phyloP scores from a whole-genome alignment of 2,888 invertebrate genomes.

The Merodon equestris region DNA sequence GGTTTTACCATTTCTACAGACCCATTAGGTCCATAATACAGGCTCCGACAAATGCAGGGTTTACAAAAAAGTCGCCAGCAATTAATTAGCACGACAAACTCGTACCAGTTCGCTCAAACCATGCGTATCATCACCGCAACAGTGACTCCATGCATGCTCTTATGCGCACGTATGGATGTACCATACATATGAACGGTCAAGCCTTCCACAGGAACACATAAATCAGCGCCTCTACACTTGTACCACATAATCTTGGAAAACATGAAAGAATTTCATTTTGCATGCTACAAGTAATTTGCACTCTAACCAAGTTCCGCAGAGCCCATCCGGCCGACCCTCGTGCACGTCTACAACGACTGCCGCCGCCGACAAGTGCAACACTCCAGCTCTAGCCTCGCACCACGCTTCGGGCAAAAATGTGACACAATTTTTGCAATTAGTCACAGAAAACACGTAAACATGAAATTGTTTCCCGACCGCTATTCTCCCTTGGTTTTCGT shows the following conservation, averaged over 20 bases:
- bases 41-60: conserved; percentile 22
- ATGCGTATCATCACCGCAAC: conserved; percentile 37
- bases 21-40: conserved; percentile 52
- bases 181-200: conserved; percentile 5
- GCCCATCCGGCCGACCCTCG: conserved; percentile 36
- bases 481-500: neutral
- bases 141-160: conserved; percentile 10
- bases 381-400: conserved; percentile 3
- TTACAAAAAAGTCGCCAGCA: conserved; percentile 46
- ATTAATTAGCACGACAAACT: conserved; percentile 59
- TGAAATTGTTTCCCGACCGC: conserved; percentile 67
- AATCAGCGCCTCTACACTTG: conserved; percentile 67
- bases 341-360: conserved; percentile 8
- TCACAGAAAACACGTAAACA: conserved; percentile 75
- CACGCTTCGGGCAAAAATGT: conserved; percentile 67
- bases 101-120: conserved; percentile 22
- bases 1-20: conserved; percentile 3
- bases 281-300: conserved; percentile 67
- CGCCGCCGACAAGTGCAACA: conserved; percentile 41
- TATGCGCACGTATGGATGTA: neutral
- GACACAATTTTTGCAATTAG: conserved; percentile 77
- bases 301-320: conserved; percentile 65
- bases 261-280: conserved; percentile 64
- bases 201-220: conserved; percentile 63
- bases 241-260: conserved; percentile 50